Percentiles rank a stretch among this genome's conserved stretches.
phyloP scores from a whole-genome alignment of 2,797 vertebrate species.

The Aselliscus stoliczkanus region DNA sequence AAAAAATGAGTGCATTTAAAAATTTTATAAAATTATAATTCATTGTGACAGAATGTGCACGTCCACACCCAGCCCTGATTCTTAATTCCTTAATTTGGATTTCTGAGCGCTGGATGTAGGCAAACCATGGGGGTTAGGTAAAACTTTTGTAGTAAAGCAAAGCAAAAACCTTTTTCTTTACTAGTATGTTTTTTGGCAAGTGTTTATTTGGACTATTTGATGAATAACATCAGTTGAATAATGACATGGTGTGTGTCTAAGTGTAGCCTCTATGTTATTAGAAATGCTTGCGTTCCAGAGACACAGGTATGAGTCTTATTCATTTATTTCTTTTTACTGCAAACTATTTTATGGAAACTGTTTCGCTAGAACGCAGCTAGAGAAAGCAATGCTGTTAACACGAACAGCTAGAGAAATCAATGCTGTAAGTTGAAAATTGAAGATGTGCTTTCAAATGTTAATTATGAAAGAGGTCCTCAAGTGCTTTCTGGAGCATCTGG shows the following conservation, averaged over 20 bases:
- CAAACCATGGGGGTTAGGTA: not conserved
- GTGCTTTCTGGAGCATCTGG: not conserved
- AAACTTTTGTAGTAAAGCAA: not conserved
- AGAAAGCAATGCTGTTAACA: not conserved
- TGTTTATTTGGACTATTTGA: conserved; percentile 14
- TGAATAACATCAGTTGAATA: not conserved
- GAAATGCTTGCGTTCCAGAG: not conserved
- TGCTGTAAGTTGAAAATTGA: not conserved
- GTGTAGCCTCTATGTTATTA: not conserved
- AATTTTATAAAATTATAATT: not conserved
- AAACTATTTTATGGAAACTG: not conserved
- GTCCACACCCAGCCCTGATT: not conserved
- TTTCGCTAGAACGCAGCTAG: not conserved
- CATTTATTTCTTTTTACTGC: not conserved
- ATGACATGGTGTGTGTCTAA: not conserved
- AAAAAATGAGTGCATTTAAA: not conserved
- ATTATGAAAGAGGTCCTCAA: not conserved
- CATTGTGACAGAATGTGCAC: not conserved
- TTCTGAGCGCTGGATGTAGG: not conserved
- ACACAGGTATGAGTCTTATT: not conserved
- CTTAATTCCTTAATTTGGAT: not conserved
- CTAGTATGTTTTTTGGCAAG: not conserved
- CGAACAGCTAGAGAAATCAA: not conserved
- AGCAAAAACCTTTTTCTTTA: not conserved
- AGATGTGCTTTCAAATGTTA: not conserved